Percentiles rank a stretch among this genome's conserved stretches.
phyloP scores from a whole-genome alignment of 2,888 invertebrate species.

The Steinernema scapterisci region DNA sequence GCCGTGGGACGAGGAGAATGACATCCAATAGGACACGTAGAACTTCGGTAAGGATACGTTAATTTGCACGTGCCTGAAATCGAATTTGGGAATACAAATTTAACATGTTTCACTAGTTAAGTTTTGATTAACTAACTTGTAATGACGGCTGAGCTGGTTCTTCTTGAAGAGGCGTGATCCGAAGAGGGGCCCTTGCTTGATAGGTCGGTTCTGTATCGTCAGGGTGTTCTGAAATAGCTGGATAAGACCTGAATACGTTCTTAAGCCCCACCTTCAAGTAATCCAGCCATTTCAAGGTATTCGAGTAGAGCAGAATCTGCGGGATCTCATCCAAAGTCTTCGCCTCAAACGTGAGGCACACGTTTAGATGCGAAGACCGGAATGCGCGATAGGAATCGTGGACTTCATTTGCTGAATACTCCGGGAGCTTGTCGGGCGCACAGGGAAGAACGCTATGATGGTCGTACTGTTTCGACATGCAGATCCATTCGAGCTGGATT shows the following conservation, averaged over 20 bases:
- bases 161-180: constrained; percentile 82
- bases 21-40: constrained; percentile 90
- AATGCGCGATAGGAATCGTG: constrained; percentile 95
- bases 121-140: constrained; percentile 64
- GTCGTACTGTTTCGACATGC: constrained; percentile 89
- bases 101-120: not conserved
- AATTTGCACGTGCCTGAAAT: constrained; percentile 81
- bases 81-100: too few species aligned
- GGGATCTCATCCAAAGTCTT: constrained; percentile 70
- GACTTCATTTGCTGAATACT: constrained; percentile 91
- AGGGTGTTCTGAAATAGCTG: constrained; percentile 71
- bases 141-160: constrained; percentile 87
- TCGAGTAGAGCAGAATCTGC: constrained; percentile 64
- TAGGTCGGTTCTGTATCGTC: constrained; percentile 88
- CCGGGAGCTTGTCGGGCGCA: constrained; percentile 92
- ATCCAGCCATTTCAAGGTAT: constrained; percentile 66
- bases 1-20: constrained; percentile 81
- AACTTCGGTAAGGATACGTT: constrained; percentile 83
- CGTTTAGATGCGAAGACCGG: constrained; percentile 82
- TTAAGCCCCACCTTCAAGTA: constrained; percentile 75
- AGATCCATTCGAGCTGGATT: constrained; percentile 70
- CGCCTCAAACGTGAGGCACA: constrained; percentile 79
- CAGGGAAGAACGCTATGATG: constrained; percentile 93
- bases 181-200: constrained; percentile 86
- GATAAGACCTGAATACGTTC: not conserved